Conservation (phyloP, 2,797 vertebrate species). For the Notolabrus celidotus region DNA sequence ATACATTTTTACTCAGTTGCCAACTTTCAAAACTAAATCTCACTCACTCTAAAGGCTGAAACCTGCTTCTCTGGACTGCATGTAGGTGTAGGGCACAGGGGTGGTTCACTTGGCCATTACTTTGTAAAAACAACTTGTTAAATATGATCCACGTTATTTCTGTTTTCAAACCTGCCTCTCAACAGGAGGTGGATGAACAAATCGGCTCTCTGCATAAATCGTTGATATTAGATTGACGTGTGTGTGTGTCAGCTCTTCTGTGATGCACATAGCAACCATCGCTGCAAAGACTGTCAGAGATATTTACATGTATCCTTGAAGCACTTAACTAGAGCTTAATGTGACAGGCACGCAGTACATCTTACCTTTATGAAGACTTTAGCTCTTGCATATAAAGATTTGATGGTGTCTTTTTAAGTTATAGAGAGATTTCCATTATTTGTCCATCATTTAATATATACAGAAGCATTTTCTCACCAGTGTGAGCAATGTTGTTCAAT, state of each 20-base stretch:
- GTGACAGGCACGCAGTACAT: not conserved
- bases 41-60: not conserved
- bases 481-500: not conserved
- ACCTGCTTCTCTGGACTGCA: conserved; percentile 4
- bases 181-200: not conserved
- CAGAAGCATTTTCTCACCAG: not conserved
- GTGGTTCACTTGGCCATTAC: not conserved
- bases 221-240: not conserved
- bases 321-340: not conserved
- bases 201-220: not conserved
- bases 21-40: not conserved
- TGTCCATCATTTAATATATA: not conserved
- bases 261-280: not conserved
- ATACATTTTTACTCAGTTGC: not conserved
- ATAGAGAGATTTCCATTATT: not conserved
- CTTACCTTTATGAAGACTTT: too few species aligned
- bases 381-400: too few species aligned
- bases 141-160: conserved; percentile 1
- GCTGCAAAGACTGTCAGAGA: not conserved
- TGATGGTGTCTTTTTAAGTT: too few species aligned
- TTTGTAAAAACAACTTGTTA: not conserved
- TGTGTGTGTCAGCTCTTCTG: not conserved
- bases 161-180: not conserved
- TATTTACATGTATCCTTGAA: too few species aligned
- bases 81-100: not conserved